Conservation (phyloP, 2,113 vertebrate species). For the Saimiri boliviensis region DNA sequence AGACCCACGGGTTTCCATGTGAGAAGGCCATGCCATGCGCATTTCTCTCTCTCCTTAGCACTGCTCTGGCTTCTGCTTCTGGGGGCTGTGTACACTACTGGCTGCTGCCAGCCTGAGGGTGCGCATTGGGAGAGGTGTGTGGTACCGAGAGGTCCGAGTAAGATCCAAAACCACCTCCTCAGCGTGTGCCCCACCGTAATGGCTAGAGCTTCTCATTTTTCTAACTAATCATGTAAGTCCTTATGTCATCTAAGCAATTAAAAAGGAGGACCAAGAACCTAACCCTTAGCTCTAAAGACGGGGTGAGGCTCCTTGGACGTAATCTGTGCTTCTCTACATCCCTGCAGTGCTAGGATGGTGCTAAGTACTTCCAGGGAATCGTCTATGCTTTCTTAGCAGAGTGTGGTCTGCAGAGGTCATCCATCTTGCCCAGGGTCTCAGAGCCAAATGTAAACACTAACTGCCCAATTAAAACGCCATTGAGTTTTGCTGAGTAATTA, state of each 20-base stretch:
- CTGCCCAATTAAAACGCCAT: neutral
- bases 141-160: accelerated
- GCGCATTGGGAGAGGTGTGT: too few relatives aligned
- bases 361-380: neutral
- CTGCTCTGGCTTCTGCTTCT: neutral
- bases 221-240: neutral
- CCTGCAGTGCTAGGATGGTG: neutral
- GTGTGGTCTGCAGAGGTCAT: neutral
- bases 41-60: neutral
- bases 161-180: too few relatives aligned
- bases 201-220: too few relatives aligned
- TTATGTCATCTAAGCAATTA: neutral
- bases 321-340: neutral
- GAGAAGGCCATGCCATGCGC: accelerated
- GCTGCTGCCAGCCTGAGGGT: accelerated
- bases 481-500: neutral
- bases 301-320: neutral
- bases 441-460: too few relatives aligned
- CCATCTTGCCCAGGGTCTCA: neutral
- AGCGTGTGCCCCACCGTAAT: neutral
- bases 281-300: neutral
- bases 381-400: neutral
- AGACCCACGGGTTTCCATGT: neutral
- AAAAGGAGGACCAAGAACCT: neutral
- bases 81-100: neutral